phyloP scores from a whole-genome alignment of 2,888 invertebrate species.

The Leptura quadrifasciata region DNA sequence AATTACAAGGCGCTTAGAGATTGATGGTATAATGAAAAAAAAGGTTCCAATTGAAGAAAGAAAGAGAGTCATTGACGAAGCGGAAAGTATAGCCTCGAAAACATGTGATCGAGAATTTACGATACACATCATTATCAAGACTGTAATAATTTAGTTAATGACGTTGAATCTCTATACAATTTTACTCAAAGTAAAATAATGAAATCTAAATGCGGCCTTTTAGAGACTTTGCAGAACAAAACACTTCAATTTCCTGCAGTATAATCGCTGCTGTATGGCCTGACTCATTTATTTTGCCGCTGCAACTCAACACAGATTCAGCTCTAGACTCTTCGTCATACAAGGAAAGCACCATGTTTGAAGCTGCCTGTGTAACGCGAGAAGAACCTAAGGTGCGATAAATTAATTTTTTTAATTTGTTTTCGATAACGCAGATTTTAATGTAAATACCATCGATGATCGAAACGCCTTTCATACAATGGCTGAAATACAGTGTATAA shows the following conservation, averaged over 20 bases:
- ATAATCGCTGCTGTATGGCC: conserved; percentile 12
- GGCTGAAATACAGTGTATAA: conserved; percentile 18
- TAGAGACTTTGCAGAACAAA: neutral
- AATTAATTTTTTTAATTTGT: neutral
- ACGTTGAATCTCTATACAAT: neutral
- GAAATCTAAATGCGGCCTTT: neutral
- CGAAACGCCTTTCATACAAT: conserved; percentile 15
- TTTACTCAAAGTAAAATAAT: neutral
- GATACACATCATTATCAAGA: no score
- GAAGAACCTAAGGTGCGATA: neutral
- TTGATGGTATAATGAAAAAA: no score
- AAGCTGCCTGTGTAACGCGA: neutral
- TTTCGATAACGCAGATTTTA: conserved; percentile 19
- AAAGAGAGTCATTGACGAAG: no score
- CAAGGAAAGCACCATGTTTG: neutral
- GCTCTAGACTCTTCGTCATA: conserved; percentile 14
- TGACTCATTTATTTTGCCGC: neutral
- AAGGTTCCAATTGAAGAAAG: no score
- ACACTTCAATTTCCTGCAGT: neutral
- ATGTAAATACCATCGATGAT: neutral
- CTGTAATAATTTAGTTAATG: no score
- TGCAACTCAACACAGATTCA: neutral
- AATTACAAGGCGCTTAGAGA: no score
- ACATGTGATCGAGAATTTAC: no score
- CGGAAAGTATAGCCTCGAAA: no score